A percentile compares a stretch with the other conserved stretches of the same genome.
Evolutionary conservation across 2,113 vertebrate species (phyloP).

Genomic region (Empidonax alnorum): DNA sequence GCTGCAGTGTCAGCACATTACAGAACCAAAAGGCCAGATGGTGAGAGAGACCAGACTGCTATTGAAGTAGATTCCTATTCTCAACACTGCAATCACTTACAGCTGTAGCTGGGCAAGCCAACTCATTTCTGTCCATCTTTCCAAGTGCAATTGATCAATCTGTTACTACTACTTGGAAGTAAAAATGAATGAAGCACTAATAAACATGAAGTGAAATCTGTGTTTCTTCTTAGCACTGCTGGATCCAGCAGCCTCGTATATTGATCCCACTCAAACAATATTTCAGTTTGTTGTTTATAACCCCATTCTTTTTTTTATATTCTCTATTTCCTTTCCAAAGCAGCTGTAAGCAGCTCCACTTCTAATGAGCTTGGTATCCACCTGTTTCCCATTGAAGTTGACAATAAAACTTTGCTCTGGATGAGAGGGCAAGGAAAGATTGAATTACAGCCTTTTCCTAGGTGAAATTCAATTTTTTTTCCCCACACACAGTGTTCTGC

Average conservation of each 20-base stretch:
- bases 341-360: neutral
- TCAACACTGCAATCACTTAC: neutral
- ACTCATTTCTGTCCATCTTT: constrained; percentile 6
- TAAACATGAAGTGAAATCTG: neutral
- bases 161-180: neutral
- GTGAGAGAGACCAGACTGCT: neutral
- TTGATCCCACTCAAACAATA: neutral
- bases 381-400: neutral
- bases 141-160: neutral
- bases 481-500: neutral
- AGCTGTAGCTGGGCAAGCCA: constrained; percentile 1
- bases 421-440: neutral
- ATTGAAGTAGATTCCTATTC: neutral
- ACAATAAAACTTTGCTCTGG: neutral
- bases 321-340: constrained; percentile 3
- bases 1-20: constrained; percentile 12
- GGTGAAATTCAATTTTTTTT: neutral
- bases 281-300: neutral
- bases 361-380: constrained; percentile 2
- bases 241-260: neutral
- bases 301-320: neutral
- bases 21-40: constrained; percentile 62
- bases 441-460: neutral
- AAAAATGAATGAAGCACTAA: neutral
- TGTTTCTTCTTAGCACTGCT: neutral